Percentiles rank a stretch among this genome's conserved stretches.
Evolutionary conservation across 2,113 vertebrate genomes (phyloP).

Genomic region (Calidris pugnax): DNA sequence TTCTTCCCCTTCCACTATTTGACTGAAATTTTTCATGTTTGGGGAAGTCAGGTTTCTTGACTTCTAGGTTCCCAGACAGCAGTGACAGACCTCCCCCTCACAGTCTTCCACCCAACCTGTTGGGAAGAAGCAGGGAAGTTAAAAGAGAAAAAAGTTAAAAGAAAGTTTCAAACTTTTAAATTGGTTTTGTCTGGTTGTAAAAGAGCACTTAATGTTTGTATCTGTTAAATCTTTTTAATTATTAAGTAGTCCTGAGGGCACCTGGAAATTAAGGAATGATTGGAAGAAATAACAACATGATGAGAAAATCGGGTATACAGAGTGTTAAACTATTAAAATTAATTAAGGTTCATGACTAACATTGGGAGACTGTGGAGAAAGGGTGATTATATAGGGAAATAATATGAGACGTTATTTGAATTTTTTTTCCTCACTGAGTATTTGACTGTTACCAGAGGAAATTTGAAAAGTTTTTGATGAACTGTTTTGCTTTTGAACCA

Average conservation of each 20-base stretch:
- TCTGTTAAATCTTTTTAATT: slow-evolving; percentile 31
- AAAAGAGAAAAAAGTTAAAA: too few relatives aligned
- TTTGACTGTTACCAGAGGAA: neutral
- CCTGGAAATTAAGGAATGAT: slow-evolving; percentile 48
- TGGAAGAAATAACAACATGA: slow-evolving; percentile 42
- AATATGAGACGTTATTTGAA: neutral
- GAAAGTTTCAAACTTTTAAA: slow-evolving; percentile 16
- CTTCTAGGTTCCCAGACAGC: neutral
- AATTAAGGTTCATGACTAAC: slow-evolving; percentile 19
- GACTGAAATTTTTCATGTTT: neutral
- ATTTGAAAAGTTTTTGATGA: neutral
- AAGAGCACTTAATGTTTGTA: neutral
- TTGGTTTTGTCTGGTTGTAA: neutral
- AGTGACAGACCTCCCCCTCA: neutral
- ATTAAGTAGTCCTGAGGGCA: slow-evolving; percentile 22
- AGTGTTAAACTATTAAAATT: slow-evolving; percentile 41
- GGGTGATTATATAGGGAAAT: neutral
- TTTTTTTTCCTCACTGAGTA: neutral
- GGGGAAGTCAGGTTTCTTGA: neutral
- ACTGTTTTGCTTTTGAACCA: neutral
- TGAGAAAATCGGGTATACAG: slow-evolving; percentile 17
- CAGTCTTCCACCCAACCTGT: neutral
- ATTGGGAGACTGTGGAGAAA: neutral
- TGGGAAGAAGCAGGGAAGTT: neutral
- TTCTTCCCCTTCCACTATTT: neutral